Conservation (phyloP, 23 tunicate genomes). For the Corella eumyota region DNA sequence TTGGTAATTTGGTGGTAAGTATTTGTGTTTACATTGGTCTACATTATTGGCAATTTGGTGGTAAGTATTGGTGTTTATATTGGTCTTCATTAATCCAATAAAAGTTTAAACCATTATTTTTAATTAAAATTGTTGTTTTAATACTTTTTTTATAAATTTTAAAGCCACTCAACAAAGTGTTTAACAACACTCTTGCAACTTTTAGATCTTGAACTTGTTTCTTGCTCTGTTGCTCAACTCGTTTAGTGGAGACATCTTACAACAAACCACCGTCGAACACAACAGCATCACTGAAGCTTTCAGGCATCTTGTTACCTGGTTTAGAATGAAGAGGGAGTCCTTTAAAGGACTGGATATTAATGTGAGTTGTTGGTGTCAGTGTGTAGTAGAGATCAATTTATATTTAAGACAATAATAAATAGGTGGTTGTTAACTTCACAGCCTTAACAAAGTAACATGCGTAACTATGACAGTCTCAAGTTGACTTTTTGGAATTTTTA, state of each 20-base stretch:
- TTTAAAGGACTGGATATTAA: too few species aligned
- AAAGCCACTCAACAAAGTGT: not conserved
- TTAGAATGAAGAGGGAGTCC: slow-evolving; percentile 7
- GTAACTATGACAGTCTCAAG: too few species aligned
- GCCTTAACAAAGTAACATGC: too few species aligned
- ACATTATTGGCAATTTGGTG: slow-evolving; percentile 91
- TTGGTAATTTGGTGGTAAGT: slow-evolving; percentile 96
- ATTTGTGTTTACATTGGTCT: slow-evolving; percentile 12
- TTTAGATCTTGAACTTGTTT: slow-evolving; percentile 86
- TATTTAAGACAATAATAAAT: too few species aligned
- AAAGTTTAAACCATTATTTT: too few species aligned
- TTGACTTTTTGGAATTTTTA: too few species aligned
- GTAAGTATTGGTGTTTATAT: slow-evolving; percentile 22
- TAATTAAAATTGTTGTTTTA: too few species aligned
- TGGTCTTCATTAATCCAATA: slow-evolving; percentile 67
- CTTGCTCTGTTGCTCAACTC: slow-evolving; percentile 92
- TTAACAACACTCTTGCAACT: not conserved
- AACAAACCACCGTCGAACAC: slow-evolving; percentile 31
- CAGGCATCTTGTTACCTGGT: slow-evolving; percentile 34
- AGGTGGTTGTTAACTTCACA: too few species aligned
- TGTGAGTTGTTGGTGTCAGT: too few species aligned
- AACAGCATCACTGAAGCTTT: slow-evolving; percentile 77
- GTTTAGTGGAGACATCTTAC: slow-evolving; percentile 83
- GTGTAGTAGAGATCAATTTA: too few species aligned
- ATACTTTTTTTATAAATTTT: too few species aligned